Evolutionary conservation across 2,113 vertebrate genomes (phyloP).

Genomic region (Calonectris borealis): DNA sequence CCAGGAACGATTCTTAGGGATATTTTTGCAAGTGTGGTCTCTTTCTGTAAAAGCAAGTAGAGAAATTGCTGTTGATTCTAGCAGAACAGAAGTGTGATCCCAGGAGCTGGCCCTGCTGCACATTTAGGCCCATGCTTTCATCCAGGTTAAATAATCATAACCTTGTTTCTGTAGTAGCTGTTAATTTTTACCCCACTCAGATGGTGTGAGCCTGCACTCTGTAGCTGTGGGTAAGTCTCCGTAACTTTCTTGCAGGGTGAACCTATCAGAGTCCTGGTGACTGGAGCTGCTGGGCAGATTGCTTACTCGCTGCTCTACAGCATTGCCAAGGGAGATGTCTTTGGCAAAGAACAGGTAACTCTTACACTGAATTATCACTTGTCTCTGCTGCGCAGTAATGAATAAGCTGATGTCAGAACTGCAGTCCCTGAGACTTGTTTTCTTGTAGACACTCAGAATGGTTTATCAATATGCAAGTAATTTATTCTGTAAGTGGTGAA

Average conservation of each 20-base stretch:
- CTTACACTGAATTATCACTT: not conserved
- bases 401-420: not conserved
- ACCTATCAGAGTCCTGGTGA: slow-evolving; percentile 91
- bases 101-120: not conserved
- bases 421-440: not conserved
- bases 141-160: not conserved
- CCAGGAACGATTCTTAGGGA: not conserved
- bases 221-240: not conserved
- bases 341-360: slow-evolving; percentile 95
- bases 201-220: not conserved
- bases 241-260: slow-evolving; percentile 78
- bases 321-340: slow-evolving; percentile 96
- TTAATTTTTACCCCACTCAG: not conserved
- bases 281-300: slow-evolving; percentile 95
- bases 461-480: not conserved
- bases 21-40: not conserved
- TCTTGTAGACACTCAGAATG: not conserved
- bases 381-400: not conserved
- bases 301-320: slow-evolving; percentile 94
- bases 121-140: not conserved
- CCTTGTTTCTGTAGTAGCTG: not conserved
- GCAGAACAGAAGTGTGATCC: not conserved
- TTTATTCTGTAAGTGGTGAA: not conserved
- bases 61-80: not conserved
- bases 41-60: not conserved